Evolutionary conservation across 2,797 vertebrate species (phyloP).

Genomic region (Phrynocephalus vlangalii): DNA sequence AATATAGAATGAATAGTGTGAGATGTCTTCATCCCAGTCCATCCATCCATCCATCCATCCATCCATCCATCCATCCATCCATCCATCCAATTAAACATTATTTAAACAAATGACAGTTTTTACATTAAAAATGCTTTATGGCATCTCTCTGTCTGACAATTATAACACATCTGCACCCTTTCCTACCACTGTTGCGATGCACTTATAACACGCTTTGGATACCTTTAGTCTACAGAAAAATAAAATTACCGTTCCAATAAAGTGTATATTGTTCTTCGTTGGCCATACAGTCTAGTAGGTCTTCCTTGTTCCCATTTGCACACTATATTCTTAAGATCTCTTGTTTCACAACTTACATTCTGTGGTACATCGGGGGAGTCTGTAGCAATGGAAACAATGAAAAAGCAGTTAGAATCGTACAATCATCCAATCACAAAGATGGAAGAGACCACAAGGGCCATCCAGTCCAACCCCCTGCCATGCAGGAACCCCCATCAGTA

Average conservation of each 20-base stretch:
- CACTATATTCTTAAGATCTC: slow-evolving; percentile 71
- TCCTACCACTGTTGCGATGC: too few relatives aligned
- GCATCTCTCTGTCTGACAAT: background rate
- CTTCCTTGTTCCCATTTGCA: slow-evolving; percentile 79
- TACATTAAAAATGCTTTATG: background rate
- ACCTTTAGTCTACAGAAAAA: background rate
- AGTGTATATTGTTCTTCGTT: slow-evolving; percentile 72
- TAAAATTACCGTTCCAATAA: slow-evolving; percentile 78
- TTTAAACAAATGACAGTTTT: background rate
- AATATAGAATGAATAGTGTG: background rate
- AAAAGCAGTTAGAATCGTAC: slow-evolving; percentile 21
- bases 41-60: too few relatives aligned
- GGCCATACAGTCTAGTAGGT: slow-evolving; percentile 68
- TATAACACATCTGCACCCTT: background rate
- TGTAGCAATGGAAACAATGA: slow-evolving; percentile 53
- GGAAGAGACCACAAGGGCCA: too few relatives aligned
- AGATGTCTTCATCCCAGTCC: too few relatives aligned
- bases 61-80: too few relatives aligned
- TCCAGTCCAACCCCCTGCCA: too few relatives aligned
- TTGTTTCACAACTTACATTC: slow-evolving; percentile 79
- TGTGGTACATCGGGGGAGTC: slow-evolving; percentile 80
- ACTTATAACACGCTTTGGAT: too few relatives aligned
- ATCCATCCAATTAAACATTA: background rate
- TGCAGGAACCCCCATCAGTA: too few relatives aligned
- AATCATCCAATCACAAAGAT: too few relatives aligned